Evolutionary conservation across 2,888 invertebrate genomes (phyloP).

Genomic region (Hirtodrosophila trivittata): DNA sequence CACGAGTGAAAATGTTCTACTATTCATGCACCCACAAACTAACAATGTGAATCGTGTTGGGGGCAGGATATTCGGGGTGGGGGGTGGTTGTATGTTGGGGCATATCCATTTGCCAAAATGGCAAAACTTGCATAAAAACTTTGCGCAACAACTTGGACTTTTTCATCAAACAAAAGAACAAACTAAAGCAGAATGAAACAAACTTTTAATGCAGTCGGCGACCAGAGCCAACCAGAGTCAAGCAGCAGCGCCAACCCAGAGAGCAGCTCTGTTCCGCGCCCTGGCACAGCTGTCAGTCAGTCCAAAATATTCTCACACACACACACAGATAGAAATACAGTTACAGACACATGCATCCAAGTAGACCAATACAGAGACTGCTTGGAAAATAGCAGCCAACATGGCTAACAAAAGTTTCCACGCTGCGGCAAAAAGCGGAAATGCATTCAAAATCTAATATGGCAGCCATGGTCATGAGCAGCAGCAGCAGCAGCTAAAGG

Average conservation of each 20-base stretch:
- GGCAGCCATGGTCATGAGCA: slow-evolving; percentile 81
- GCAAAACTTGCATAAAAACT: slow-evolving; percentile 79
- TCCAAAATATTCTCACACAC: slow-evolving; percentile 65
- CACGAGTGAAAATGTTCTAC: slow-evolving; percentile 27
- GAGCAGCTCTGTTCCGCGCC: slow-evolving; percentile 42
- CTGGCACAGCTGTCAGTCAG: slow-evolving; percentile 78
- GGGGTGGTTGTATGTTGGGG: slow-evolving; percentile 27
- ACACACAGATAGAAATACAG: slow-evolving; percentile 24
- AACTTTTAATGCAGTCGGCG: slow-evolving; percentile 72
- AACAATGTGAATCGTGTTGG: slow-evolving; percentile 25
- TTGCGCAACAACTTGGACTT: slow-evolving; percentile 79
- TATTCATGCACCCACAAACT: slow-evolving; percentile 31
- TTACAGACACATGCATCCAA: slow-evolving; percentile 11
- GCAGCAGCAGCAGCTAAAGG: slow-evolving; percentile 39
- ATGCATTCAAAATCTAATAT: slow-evolving; percentile 81
- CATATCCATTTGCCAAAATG: slow-evolving; percentile 77
- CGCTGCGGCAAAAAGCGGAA: slow-evolving; percentile 80
- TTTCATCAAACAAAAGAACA: slow-evolving; percentile 78
- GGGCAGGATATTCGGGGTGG: too few species aligned
- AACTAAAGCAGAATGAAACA: slow-evolving; percentile 69
- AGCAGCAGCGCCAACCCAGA: slow-evolving; percentile 36
- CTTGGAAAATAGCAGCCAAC: slow-evolving; percentile 49
- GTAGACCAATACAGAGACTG: slow-evolving; percentile 15
- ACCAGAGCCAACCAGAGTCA: slow-evolving; percentile 57
- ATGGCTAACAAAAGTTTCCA: slow-evolving; percentile 78